Evolutionary conservation across 1,140 invertebrate species (phyloP).

Genomic region (Heliconius melpomene): DNA sequence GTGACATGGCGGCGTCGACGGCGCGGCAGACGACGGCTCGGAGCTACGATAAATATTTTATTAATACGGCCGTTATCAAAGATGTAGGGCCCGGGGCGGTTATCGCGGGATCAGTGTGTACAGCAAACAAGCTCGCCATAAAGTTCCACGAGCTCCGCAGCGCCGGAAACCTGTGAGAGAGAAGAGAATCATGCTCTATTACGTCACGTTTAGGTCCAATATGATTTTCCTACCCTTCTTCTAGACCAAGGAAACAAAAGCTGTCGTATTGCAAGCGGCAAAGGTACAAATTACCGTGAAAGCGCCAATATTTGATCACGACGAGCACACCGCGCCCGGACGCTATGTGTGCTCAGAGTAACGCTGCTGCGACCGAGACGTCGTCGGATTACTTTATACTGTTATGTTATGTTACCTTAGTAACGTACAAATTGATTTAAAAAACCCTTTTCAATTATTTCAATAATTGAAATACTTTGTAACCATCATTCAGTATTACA

Average conservation of each 20-base stretch:
- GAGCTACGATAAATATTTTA: conserved; percentile 54
- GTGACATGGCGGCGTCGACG: conserved; percentile 24
- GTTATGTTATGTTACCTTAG: not conserved
- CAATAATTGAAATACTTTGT: not conserved
- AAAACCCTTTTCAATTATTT: not conserved
- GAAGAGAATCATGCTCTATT: conserved; percentile 23
- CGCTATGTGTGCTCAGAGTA: conserved; percentile 30
- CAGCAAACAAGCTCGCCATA: conserved; percentile 53
- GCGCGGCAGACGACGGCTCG: conserved; percentile 18
- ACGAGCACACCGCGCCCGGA: conserved; percentile 33
- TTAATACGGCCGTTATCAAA: conserved; percentile 57
- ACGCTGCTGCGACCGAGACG: conserved; percentile 14
- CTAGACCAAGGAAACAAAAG: conserved; percentile 18
- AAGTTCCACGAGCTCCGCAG: conserved; percentile 35
- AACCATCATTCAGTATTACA: not conserved
- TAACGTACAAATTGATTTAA: not conserved
- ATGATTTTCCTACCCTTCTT: not conserved
- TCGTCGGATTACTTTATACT: not conserved
- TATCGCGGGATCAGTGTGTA: conserved; percentile 54
- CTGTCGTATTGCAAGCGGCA: conserved; percentile 29
- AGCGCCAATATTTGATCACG: conserved; percentile 37
- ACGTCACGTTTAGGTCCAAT: conserved; percentile 21
- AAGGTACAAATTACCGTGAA: conserved; percentile 36
- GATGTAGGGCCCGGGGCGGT: conserved; percentile 55
- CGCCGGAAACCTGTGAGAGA: conserved; percentile 27